Evolutionary conservation across 2,113 vertebrate species (phyloP), one percentile per base, ranked within the genome.

Genomic region (Plotosus lineatus): DNA sequence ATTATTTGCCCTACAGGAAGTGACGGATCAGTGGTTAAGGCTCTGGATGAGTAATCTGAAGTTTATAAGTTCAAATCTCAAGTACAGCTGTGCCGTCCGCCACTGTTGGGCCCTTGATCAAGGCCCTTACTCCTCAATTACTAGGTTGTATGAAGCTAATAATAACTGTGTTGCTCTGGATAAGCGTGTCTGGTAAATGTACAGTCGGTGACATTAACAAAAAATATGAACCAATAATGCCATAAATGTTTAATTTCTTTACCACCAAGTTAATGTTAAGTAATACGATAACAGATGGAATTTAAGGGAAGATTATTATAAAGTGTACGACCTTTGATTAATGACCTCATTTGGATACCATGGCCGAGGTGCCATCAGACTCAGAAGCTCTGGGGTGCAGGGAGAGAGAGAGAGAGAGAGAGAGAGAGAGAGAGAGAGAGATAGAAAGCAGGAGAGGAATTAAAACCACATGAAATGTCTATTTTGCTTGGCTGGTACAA

Each of bases 401-500:
- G 61, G 60, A 75, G 77, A 56, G 86, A 80, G 87, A 88, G 89
- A 87, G n/a, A n/a, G n/a, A 58, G 42, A 71, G 60, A 75, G 77
- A 56, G 86, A 80, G 87, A 88, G 89, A 87, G n/a, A 58, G 42
- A 71, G 60, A 75, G 77, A 56, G 86, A 80, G 87, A 88, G 89
- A 87, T n/a, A n/a, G n/a, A 80, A 88, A 89, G 89, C 88, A 90
- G 88, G 82, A 87, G 75, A 85, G 89, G 50, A 74, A 82, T 85
- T 79, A 44, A 86, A 91, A 83, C 90, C 90, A 92, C 90, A 86
- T 88, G 83, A 88, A 81, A 75, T 85, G 71, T 84, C 88, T 82
- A 83, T 88, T 90, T 90, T 91, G 89, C 90, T 89, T 88, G 88
- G 87, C 80, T 90, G 86, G 85, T 89, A 86, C 89, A 87, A 83